A percentile compares a stretch with the other conserved stretches of the same genome.
phyloP scores from a whole-genome alignment of 2,113 vertebrate genomes.

The Entelurus aequoreus region DNA sequence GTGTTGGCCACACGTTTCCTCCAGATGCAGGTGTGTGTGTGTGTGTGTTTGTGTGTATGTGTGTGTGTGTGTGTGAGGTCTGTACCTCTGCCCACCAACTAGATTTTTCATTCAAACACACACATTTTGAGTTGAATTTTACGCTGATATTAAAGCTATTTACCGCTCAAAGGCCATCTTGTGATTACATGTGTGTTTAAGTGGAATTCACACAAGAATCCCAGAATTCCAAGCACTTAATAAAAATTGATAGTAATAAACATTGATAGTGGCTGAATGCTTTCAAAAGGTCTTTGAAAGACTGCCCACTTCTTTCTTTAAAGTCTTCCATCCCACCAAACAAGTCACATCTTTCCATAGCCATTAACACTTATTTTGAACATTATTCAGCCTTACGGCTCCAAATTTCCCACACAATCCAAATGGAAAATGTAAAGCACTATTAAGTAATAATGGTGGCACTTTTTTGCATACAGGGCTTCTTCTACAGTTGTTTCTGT shows the following conservation, averaged over 20 bases:
- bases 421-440: neutral
- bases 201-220: conserved; percentile 28
- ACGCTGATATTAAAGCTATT: no score
- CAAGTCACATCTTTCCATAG: conserved; percentile 42
- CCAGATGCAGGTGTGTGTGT: conserved; percentile 57
- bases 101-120: conserved; percentile 9
- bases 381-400: conserved; percentile 16
- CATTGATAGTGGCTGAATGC: neutral
- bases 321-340: conserved; percentile 43
- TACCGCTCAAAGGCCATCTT: no score
- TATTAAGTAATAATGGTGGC: neutral
- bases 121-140: neutral
- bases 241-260: conserved; percentile 65
- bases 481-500: neutral
- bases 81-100: conserved; percentile 13
- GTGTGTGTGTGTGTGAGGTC: conserved; percentile 37
- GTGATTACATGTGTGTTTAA: no score
- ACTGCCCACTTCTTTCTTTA: conserved; percentile 36
- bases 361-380: conserved; percentile 41
- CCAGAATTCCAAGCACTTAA: conserved; percentile 63
- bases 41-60: conserved; percentile 16
- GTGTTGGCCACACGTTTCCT: conserved; percentile 59
- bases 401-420: conserved; percentile 13
- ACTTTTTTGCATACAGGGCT: neutral
- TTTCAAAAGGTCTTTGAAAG: conserved; percentile 3